These are phyloP conservation scores for Trileptium ribeirensis DNA, from an alignment of 2,888 invertebrate species.

Conservation along the genomic window DNA sequence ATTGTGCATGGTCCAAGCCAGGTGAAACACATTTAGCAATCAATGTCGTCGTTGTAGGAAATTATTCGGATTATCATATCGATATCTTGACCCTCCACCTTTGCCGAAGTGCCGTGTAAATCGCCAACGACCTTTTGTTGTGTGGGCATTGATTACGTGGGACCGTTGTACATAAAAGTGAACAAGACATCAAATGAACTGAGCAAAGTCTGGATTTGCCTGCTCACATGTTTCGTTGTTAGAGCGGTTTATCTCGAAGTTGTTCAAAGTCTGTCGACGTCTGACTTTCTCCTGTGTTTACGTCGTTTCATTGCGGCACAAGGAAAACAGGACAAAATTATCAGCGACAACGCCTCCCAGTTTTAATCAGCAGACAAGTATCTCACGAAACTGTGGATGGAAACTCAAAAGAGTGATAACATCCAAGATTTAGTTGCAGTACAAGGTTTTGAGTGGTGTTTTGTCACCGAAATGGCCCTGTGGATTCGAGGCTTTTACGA, in stretches of 20 bases:
- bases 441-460: conserved; percentile 42
- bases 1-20: background rate
- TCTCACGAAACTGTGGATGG: conserved; percentile 25
- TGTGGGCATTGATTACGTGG: conserved; percentile 10
- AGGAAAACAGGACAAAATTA: conserved; percentile 46
- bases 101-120: background rate
- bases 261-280: conserved; percentile 40
- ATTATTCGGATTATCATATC: background rate
- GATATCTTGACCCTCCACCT: background rate
- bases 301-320: conserved; percentile 47
- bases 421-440: conserved; percentile 3
- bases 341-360: conserved; percentile 52
- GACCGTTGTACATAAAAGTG: background rate
- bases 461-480: conserved; percentile 51
- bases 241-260: conserved; percentile 23
- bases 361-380: conserved; percentile 51
- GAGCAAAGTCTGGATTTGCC: too few species aligned
- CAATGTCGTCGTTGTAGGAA: background rate
- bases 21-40: background rate
- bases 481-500: conserved; percentile 56
- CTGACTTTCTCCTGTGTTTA: conserved; percentile 45
- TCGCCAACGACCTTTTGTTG: background rate
- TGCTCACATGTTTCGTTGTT: conserved; percentile 13
- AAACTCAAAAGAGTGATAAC: background rate
- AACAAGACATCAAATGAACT: conserved; percentile 36